Percentiles rank a stretch among this genome's conserved stretches.
phyloP scores from a whole-genome alignment of 2,888 invertebrate species.

The Aspidiotus destructor region DNA sequence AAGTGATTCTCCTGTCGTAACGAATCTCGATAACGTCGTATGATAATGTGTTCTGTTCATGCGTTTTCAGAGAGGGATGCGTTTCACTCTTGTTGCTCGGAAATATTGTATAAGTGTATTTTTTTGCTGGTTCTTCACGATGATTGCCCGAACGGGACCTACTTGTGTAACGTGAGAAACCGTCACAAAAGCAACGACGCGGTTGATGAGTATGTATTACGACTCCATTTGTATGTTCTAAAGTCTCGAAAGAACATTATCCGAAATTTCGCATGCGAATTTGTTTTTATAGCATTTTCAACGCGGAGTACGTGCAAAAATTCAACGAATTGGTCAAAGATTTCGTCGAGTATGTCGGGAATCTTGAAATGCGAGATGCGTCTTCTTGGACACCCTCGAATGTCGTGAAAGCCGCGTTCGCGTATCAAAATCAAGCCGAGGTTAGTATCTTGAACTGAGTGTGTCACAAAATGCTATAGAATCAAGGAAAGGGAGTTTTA shows the following conservation, averaged over 20 bases:
- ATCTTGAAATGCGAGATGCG: slow-evolving; percentile 2
- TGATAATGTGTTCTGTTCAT: no score
- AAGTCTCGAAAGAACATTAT: background rate
- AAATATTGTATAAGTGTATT: slow-evolving; percentile 19
- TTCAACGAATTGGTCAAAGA: slow-evolving; percentile 24
- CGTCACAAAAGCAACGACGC: slow-evolving; percentile 7
- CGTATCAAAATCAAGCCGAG: slow-evolving; percentile 17
- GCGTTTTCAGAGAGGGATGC: no score
- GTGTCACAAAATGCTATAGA: no score
- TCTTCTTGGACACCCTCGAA: slow-evolving; percentile 16
- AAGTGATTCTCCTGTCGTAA: no score
- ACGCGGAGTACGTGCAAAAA: slow-evolving; percentile 7
- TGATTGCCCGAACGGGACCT: slow-evolving; percentile 10
- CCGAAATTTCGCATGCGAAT: background rate
- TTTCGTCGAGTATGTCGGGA: slow-evolving; percentile 15
- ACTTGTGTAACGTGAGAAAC: slow-evolving; percentile 8
- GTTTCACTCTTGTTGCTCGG: slow-evolving; percentile 6
- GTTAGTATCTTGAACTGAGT: slow-evolving; percentile 7
- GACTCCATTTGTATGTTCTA: background rate
- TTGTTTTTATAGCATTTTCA: background rate
- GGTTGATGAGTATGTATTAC: slow-evolving; percentile 3
- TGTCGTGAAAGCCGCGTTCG: slow-evolving; percentile 11
- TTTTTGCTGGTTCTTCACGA: slow-evolving; percentile 21
- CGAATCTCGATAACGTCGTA: no score
- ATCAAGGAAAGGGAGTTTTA: no score